Base-by-base conservation (phyloP, 1,140 invertebrate species). In the Streblospio benedicti region DNA sequence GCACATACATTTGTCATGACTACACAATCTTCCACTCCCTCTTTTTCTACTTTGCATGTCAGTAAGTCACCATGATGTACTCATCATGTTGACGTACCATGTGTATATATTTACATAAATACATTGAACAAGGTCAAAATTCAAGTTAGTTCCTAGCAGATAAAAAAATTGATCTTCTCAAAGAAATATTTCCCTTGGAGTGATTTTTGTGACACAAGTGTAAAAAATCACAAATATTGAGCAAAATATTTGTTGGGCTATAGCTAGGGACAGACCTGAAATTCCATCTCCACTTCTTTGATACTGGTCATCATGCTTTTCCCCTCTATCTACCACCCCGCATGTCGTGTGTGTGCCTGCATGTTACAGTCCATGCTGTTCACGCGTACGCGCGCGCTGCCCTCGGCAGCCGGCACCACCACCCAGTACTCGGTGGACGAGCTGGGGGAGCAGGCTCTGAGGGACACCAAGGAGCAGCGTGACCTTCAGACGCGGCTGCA, bases 401-500 rank as follows among this genome's bases (percentile, higher is more conserved):
- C 31, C 20, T 53, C 51, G 9, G 6, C 51, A 16, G 20, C 5
- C 1, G 25, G 20, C n/a, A 28, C 51, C 31, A 27, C 20, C 51
- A 30, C 51, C 9, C 27, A 53, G n/a, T 32, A 53, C 23, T 25
- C 33, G 16, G 43, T 64, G 35, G 70, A 71, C 32, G 43, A 57
- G 27, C 67, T 67, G 59, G 70, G 72, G 30, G 72, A 74, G 59
- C 62, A 65, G 54, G 69, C 62, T 27, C 60, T 74, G 43, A 56
- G 65, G 47, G 71, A 72, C 23, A 67, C 67, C 27, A 71, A 71
- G 52, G 71, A 74, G 35, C 62, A 73, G 18, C 50, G 72, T 52
- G 71, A 74, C 30, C 43, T 70, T 20, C 59, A 66, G 31, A 50
- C 57, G 4, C 65, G 68, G 18, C 62, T 74, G 27, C 53, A 68